Evolutionary conservation across 2,888 invertebrate genomes (phyloP), one percentile per base, ranked within the genome.

Genomic region (Melikaiella ostensackeni): DNA sequence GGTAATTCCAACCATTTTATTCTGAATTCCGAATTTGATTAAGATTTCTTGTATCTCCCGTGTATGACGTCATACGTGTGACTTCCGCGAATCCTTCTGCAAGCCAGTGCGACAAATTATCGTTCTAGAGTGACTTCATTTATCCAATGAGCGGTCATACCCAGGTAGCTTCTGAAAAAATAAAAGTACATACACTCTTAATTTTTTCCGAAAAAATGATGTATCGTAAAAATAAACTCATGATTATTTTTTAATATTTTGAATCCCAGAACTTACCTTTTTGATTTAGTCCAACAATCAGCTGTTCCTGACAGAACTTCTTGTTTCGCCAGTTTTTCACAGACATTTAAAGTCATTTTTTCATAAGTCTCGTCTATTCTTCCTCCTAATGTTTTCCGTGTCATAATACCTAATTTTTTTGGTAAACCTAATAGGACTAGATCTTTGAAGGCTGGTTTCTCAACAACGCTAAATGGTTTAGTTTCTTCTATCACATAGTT

Each of bases 51-150:
- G 59, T 38, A 76, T 76, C 21, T 24, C 62, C 16, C 62, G 61
- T 46, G 76, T 57, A 61, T 33, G 5, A 73, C 59, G 24, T 76
- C 73, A 70, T 73, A 76, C 11, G 73, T 76, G 35, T 76, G 73
- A n/a, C 33, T 55, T 55, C 73, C 76, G 27, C 73, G 21, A 46
- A 70, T 61, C 9, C 64, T 38, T 11, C 2, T 38, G 38, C 38
- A 38, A 38, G 11, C 11, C 11, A 38, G 11, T 38, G 11, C 38
- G 16, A 8, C 2, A 30, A 55, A 75, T 33, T 46, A 57, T 75
- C 75, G 19, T 75, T 75, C 63, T n/a, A 75, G 13, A 35, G 66
- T 35, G n/a, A 38, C 7, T 6, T 9, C 1, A 30, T 66, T 59
- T 57, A 76, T 33, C 66, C 76, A 66, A 57, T 66, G 64, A 4